Evolutionary conservation across 2,113 vertebrate genomes (phyloP).

Genomic region (Phyllopteryx taeniolatus): DNA sequence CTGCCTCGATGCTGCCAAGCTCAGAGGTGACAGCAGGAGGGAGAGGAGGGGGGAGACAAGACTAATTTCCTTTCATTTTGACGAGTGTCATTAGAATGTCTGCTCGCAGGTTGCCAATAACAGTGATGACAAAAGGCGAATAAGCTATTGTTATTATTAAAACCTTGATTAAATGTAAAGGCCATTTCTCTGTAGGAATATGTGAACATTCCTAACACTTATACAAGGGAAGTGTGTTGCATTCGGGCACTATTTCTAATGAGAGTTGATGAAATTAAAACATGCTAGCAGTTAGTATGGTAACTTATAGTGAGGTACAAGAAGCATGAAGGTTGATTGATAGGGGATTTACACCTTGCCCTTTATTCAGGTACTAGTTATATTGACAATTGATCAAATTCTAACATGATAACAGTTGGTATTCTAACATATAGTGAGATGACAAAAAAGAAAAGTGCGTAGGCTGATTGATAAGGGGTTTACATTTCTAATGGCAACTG

Average conservation of each 20-base stretch:
- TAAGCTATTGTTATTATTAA: not conserved
- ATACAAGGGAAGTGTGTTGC: not conserved
- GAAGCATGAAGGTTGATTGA: not conserved
- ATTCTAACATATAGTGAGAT: not conserved
- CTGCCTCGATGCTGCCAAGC: slow-evolving; percentile 84
- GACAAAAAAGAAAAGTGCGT: not conserved
- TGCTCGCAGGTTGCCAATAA: slow-evolving; percentile 19
- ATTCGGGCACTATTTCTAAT: too few relatives aligned
- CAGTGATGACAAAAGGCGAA: not conserved
- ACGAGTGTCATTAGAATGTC: slow-evolving; percentile 4
- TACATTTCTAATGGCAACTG: not conserved
- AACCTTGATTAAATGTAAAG: not conserved
- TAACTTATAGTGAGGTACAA: not conserved
- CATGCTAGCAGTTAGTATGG: too few relatives aligned
- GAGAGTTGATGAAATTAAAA: too few relatives aligned
- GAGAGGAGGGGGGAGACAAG: slow-evolving; percentile 16
- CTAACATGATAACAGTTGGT: not conserved
- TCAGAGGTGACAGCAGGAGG: slow-evolving; percentile 83
- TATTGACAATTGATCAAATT: not conserved
- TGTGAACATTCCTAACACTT: not conserved
- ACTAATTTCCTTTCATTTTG: slow-evolving; percentile 8
- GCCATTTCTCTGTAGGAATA: not conserved
- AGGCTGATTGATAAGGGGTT: not conserved
- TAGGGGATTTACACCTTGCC: not conserved
- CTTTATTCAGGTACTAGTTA: not conserved